phyloP scores from a whole-genome alignment of 2,113 vertebrate genomes.

The Heteronetta atricapilla region DNA sequence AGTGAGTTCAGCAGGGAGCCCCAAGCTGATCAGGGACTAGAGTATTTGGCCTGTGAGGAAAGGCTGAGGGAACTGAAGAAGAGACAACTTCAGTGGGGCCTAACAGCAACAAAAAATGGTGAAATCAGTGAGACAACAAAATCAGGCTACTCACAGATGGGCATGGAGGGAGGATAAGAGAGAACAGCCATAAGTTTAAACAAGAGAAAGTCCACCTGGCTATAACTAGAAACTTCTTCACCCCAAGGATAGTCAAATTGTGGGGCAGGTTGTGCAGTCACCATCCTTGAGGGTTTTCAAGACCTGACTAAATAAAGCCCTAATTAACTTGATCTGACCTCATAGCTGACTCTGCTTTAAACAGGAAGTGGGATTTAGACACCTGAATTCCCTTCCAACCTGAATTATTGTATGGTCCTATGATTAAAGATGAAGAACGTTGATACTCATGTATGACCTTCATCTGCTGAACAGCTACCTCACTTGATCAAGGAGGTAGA shows the following conservation, averaged over 20 bases:
- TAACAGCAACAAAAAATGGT: neutral
- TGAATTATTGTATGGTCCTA: neutral
- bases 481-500: neutral
- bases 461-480: neutral
- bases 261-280: neutral
- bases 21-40: neutral
- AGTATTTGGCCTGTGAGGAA: neutral
- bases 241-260: neutral
- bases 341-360: neutral
- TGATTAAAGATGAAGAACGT: neutral
- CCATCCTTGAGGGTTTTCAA: neutral
- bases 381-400: neutral
- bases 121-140: neutral
- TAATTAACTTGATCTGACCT: neutral
- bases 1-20: neutral
- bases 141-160: neutral
- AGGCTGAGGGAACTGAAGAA: neutral
- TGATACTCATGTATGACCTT: neutral
- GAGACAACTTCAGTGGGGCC: neutral
- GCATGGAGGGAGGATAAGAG: neutral
- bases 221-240: neutral
- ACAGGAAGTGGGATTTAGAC: neutral
- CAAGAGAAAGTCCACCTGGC: neutral
- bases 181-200: neutral
- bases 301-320: neutral